These are phyloP conservation scores for Zosterops hypoxanthus DNA, from an alignment of 2,113 vertebrate genomes.

Conservation along the genomic window DNA sequence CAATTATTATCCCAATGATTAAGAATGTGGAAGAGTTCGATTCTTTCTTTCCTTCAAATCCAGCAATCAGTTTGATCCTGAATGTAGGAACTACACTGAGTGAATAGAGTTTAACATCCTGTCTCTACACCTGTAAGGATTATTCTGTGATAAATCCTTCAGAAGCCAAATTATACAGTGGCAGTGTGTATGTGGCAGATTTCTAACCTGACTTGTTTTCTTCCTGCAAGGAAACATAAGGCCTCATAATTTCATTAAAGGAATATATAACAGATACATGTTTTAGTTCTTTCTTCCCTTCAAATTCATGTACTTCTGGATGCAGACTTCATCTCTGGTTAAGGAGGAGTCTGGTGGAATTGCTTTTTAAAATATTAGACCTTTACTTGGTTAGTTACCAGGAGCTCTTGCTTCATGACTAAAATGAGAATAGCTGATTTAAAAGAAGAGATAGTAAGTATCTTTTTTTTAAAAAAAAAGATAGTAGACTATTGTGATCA, in stretches of 20 bases:
- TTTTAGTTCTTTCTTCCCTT: not conserved
- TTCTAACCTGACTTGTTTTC: not conserved
- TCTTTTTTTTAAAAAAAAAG: not conserved
- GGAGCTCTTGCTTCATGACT: not conserved
- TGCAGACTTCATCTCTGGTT: not conserved
- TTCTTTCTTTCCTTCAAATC: not conserved
- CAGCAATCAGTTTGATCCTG: not conserved
- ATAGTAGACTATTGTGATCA: not conserved
- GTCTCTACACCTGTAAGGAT: not conserved
- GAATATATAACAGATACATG: not conserved
- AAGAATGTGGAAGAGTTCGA: not conserved
- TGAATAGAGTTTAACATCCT: not conserved
- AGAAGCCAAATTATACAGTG: not conserved
- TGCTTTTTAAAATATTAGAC: not conserved
- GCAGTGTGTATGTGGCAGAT: accelerated
- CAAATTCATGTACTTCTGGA: not conserved
- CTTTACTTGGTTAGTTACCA: not conserved
- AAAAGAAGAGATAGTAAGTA: not conserved
- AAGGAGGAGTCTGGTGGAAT: not conserved
- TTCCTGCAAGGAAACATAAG: not conserved
- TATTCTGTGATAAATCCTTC: not conserved
- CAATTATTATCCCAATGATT: not conserved
- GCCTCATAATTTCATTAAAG: not conserved
- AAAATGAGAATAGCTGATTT: not conserved
- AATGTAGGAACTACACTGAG: not conserved